phyloP scores from a whole-genome alignment of 1,140 invertebrate genomes.

The Cherax quadricarinatus region DNA sequence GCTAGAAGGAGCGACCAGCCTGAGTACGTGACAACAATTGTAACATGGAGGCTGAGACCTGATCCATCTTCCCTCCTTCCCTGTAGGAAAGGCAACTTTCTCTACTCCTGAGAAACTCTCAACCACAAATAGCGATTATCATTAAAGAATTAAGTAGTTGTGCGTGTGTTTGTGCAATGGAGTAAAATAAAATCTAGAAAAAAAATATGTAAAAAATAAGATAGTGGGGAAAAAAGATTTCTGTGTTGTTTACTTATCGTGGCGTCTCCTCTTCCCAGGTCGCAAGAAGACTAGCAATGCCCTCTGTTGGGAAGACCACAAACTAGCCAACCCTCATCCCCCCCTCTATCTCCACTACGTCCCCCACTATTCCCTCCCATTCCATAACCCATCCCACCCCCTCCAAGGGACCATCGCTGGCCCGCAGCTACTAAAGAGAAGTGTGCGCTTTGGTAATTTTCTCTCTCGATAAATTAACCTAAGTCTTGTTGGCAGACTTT shows the following conservation, averaged over 20 bases:
- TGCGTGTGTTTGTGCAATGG: neutral
- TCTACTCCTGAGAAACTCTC: neutral
- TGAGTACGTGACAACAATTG: slow-evolving; percentile 8
- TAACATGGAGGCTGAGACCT: neutral
- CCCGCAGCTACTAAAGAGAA: too few species aligned
- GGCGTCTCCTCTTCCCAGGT: slow-evolving; percentile 4
- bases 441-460: neutral
- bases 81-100: neutral
- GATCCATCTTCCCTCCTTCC: neutral
- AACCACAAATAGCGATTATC: neutral
- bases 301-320: slow-evolving; percentile 19
- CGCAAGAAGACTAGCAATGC: slow-evolving; percentile 27
- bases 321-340: slow-evolving; percentile 14
- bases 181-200: neutral
- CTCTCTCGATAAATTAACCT: neutral
- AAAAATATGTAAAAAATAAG: too few species aligned
- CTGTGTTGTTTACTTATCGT: slow-evolving; percentile 40
- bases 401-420: neutral
- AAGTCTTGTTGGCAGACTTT: neutral
- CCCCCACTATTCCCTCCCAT: neutral
- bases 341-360: too few species aligned
- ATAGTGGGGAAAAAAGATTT: neutral
- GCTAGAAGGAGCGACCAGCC: neutral
- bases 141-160: neutral
- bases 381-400: neutral